Evolutionary conservation across 2,113 vertebrate genomes (phyloP), one percentile per base, ranked within the genome.

Genomic region (Sterrhoptilus dennistouni): DNA sequence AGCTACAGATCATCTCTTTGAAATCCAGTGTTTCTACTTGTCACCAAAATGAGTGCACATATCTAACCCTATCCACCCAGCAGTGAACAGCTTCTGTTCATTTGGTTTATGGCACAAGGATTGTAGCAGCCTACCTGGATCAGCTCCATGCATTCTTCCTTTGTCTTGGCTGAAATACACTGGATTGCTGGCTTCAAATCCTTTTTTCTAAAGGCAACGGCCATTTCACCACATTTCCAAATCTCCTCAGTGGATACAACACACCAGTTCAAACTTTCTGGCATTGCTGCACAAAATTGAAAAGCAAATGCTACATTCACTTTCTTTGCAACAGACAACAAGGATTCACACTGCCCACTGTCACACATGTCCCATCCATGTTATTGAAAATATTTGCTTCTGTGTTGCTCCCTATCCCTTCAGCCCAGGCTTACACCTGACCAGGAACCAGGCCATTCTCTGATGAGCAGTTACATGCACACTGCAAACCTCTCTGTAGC

Each of bases 171-270:
- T 3, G 97, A 97, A 74, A 99, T 68, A 82, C 99, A 99, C 90
- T 97, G 98, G 96, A 99, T 96, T 29, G 31, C 38, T 4, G 99
- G 99, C 91, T 96, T 97, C 89, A 99, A 94, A 52, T 79, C 74
- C 96, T 98, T 97, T 12, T 68, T 89, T 38, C 80, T 86, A 83
- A 99, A 99, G 68, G 98, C 98, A 15, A 35, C 6, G 0, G 97
- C 98, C 99, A 99, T 99, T 91, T 98, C 98, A 7, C 84, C 96
- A 74, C 99, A 99, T 93, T 99, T 99, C 93, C 97, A 96, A 93
- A 99, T 98, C 98, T 99, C 99, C 1, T 97, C 96, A 2, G 93
- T 87, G 42, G 99, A 98, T 84, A 99, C 69, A 96, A 99, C 98
- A 54, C 99, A 99, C 99, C 99, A 99, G 45, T 98, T 98, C 79